Conservation (phyloP, 2,888 invertebrate species). For the Steromphala cineraria region DNA sequence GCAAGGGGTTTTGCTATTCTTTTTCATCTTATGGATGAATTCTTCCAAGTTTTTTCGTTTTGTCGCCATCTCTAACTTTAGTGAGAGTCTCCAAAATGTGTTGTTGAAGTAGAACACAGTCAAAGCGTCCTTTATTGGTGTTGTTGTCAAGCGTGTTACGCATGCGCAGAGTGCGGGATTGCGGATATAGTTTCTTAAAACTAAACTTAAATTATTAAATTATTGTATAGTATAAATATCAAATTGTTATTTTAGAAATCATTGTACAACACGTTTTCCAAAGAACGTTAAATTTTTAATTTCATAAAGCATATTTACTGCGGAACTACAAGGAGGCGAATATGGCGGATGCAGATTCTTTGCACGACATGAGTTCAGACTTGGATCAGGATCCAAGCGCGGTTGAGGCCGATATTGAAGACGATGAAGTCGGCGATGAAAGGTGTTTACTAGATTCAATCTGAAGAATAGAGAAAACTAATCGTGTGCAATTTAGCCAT, state of each 20-base stretch:
- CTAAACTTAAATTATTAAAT: background rate
- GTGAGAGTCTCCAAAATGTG: background rate
- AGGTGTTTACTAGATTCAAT: slow-evolving; percentile 44
- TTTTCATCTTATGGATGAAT: slow-evolving; percentile 35
- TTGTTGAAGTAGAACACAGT: background rate
- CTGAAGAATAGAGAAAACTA: too few species aligned
- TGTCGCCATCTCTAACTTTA: slow-evolving; percentile 21
- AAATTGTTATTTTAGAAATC: background rate
- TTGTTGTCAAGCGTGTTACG: slow-evolving; percentile 6
- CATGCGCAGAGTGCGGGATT: slow-evolving; percentile 9
- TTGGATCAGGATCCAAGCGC: slow-evolving; percentile 71
- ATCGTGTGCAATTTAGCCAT: too few species aligned
- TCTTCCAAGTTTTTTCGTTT: slow-evolving; percentile 34
- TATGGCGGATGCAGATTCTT: slow-evolving; percentile 75
- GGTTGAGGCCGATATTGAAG: slow-evolving; percentile 72
- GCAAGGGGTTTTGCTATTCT: slow-evolving; percentile 34
- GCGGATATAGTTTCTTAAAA: too few species aligned
- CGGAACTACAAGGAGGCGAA: slow-evolving; percentile 37
- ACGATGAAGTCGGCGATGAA: slow-evolving; percentile 67
- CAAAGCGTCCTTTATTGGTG: background rate
- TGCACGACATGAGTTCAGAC: slow-evolving; percentile 72
- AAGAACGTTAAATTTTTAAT: too few species aligned
- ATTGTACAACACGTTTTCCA: too few species aligned
- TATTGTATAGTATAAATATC: background rate
- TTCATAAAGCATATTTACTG: background rate